A percentile compares a stretch with the other conserved stretches of the same genome.
phyloP scores from a whole-genome alignment of 64 coral and sea anemone species.

The Hydrozoanthus tunicans region DNA sequence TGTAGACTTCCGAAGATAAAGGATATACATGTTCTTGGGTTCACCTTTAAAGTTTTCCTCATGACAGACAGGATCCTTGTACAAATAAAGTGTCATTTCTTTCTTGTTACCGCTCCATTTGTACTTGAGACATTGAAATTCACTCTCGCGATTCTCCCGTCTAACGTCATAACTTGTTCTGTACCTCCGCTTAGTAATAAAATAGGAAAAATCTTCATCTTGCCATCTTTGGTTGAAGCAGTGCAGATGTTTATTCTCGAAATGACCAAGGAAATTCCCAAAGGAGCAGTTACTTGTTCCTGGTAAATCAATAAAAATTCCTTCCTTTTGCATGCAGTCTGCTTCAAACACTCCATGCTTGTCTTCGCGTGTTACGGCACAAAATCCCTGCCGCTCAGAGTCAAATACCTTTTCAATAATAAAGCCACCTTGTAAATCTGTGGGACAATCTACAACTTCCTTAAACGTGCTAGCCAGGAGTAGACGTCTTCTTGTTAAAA shows the following conservation, averaged over 20 bases:
- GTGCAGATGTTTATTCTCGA: slow-evolving; percentile 40
- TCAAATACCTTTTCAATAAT: slow-evolving; percentile 21
- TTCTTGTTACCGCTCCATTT: slow-evolving; percentile 2
- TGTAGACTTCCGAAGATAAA: slow-evolving; percentile 36
- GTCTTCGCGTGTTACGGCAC: not conserved
- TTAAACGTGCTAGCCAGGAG: slow-evolving; percentile 31
- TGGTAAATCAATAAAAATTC: slow-evolving; percentile 61
- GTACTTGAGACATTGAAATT: slow-evolving; percentile 57
- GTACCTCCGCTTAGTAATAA: slow-evolving; percentile 58
- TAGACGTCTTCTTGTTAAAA: not conserved
- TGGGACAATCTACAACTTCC: slow-evolving; percentile 23
- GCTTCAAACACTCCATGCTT: slow-evolving; percentile 62
- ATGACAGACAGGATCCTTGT: slow-evolving; percentile 63
- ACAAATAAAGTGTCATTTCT: slow-evolving; percentile 36
- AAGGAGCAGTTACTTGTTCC: slow-evolving; percentile 47
- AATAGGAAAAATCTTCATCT: slow-evolving; percentile 57
- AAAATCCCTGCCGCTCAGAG: not conserved
- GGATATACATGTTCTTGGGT: not conserved
- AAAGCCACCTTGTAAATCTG: slow-evolving; percentile 28
- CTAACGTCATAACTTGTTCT: slow-evolving; percentile 27
- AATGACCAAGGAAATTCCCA: slow-evolving; percentile 25
- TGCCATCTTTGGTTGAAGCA: slow-evolving; percentile 70
- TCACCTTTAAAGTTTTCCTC: not conserved
- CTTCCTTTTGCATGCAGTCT: slow-evolving; percentile 76
- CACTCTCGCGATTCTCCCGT: slow-evolving; percentile 30